A percentile compares a stretch with the other conserved stretches of the same genome.
These are phyloP conservation scores for Drosophila chauvacae DNA, from an alignment of 1,140 invertebrate species.

Conservation along the genomic window DNA sequence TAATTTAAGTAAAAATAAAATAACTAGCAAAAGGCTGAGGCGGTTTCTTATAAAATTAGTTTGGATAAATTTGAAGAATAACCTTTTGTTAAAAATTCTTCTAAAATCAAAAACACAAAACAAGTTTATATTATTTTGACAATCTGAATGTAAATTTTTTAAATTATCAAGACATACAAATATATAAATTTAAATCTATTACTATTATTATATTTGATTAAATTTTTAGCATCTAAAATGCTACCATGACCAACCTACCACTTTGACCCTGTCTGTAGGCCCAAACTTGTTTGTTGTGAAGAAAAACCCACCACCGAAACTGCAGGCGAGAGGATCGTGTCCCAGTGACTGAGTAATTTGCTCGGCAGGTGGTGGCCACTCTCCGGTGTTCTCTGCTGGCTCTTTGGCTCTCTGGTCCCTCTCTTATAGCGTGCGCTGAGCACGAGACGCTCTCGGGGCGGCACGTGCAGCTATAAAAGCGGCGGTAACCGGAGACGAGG, in stretches of 20 bases:
- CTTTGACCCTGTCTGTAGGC: not conserved
- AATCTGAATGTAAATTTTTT: not conserved
- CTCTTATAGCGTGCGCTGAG: constrained; percentile 63
- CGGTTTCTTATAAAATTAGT: too few relatives aligned
- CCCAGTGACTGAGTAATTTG: constrained; percentile 69
- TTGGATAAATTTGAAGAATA: not conserved
- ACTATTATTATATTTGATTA: too few relatives aligned
- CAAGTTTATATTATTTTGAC: not conserved
- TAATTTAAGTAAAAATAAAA: not conserved
- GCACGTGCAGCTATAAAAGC: constrained; percentile 84
- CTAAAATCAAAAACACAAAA: not conserved
- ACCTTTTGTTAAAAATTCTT: not conserved
- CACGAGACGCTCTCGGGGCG: constrained; percentile 67
- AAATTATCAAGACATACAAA: not conserved
- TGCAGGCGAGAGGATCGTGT: constrained; percentile 63
- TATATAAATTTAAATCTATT: not conserved
- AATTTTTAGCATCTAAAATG: too few relatives aligned
- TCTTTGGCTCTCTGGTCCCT: constrained; percentile 16
- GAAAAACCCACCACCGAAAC: constrained; percentile 76
- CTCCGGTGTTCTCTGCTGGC: constrained; percentile 2
- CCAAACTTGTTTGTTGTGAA: constrained; percentile 72
- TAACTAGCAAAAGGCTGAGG: not conserved
- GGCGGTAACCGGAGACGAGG: constrained; percentile 56
- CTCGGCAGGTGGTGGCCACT: constrained; percentile 69
- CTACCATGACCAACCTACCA: not conserved